Base-by-base conservation (phyloP, 2,113 vertebrate species). In the Psettodes erumei region DNA sequence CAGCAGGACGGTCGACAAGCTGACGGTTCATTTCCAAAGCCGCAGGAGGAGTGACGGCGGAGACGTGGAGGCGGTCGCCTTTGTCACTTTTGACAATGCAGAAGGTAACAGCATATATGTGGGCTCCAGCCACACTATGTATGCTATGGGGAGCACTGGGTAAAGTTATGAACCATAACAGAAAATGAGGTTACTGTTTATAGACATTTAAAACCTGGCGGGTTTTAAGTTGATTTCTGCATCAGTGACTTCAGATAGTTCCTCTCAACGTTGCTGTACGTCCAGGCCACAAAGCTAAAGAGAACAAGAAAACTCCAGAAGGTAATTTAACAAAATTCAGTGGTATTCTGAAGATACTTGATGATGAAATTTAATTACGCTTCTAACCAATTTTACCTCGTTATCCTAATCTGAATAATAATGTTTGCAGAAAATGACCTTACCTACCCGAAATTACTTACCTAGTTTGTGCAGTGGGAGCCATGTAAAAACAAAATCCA, bases 21-120 rank as follows among this genome's bases (percentile, higher is more conserved):
- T 90, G 15, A 75, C 55, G 0, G 71, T 90, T 15, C 92, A 93
- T 21, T 92, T 93, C 60, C 90, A 90, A 6, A 88, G 66, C 16
- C 8, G 33, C 23, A 54, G 72, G 42, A 89, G 77, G 48, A 91
- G 83, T 2, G 4, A 16, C 0, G 90, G 91, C 23, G 91, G 90
- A 12, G 91, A 92, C 48, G 86, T 92, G 16, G 77, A 85, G 35
- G 43, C n/a, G n/a, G n/a, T n/a, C n/a, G n/a, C n/a, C n/a, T n/a
- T 1, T 16, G 74, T 88, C 8, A 11, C 1, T n/a, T n/a, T n/a
- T n/a, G n/a, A n/a, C n/a, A n/a, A 7, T 23, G 33, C 33, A 25
- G 28, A 55, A 92, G 92, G 92, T 92, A 77, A 84, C 42, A 18
- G 33, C 8, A 15, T 48, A 33, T 12, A 25, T 50, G 5, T 25